phyloP scores from a whole-genome alignment of 2,797 vertebrate species.

The Hipposideros larvatus region DNA sequence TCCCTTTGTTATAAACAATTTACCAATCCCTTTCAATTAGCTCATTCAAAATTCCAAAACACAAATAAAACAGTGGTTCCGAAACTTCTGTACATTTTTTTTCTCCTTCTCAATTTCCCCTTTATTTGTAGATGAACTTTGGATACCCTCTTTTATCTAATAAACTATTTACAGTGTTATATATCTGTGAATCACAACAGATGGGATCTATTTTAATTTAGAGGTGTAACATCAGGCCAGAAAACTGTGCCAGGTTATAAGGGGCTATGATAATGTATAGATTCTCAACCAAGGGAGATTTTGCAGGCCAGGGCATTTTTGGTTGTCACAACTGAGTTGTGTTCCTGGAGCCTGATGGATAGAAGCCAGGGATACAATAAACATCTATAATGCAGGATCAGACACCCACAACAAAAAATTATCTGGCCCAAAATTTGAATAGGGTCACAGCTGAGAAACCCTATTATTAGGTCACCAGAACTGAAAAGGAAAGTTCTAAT shows the following conservation, averaged over 20 bases:
- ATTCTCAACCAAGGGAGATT: not conserved
- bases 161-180: not conserved
- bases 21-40: constrained; percentile 18
- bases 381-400: not conserved
- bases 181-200: not conserved
- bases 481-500: constrained; percentile 35
- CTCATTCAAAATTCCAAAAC: constrained; percentile 32
- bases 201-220: not conserved
- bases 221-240: not conserved
- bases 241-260: constrained; percentile 11
- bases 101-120: not conserved
- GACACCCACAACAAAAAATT: not conserved
- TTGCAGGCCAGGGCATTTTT: not conserved
- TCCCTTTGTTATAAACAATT: not conserved
- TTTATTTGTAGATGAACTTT: constrained; percentile 6
- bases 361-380: not conserved
- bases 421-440: not conserved
- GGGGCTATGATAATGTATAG: not conserved
- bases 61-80: constrained; percentile 1
- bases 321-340: not conserved
- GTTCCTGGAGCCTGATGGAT: not conserved
- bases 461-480: not conserved
- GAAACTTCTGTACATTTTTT: constrained; percentile 16
- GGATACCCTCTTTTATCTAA: not conserved
- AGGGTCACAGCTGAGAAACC: not conserved